Base-by-base conservation (phyloP, 2,888 invertebrate genomes). In the Drosophila prolongata region DNA sequence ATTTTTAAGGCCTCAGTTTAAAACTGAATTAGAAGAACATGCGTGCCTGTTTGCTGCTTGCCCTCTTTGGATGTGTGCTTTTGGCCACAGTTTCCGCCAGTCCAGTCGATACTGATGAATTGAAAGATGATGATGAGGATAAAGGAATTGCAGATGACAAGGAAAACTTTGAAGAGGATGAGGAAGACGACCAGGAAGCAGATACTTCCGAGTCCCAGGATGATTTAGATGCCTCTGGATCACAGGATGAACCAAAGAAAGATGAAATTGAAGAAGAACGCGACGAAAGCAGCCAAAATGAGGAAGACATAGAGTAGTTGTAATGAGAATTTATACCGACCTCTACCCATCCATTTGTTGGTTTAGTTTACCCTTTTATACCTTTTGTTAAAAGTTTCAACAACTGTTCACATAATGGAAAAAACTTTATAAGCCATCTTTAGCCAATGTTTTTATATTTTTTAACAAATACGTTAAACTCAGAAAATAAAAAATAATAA, bases 51-150 rank as follows among this genome's bases (percentile, higher is more conserved):
- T 11, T 86, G 30, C 13, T 84, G 35, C 58, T 84, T 53, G 87
- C 77, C 24, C 65, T 84, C 3, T 83, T 84, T 43, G 89, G 89
- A 42, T 58, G 71, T 40, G 80, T 84, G 61, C 69, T 86, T 3
- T 43, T 84, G 19, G 58, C 80, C 50, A 57, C 62, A 13, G 60
- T 73, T 1, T 60, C 64, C 9, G 75, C 78, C 27, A 38, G 24
- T 27, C 40, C 43, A 6, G 5, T 42, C 43, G 58, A 73, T 2
- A 14, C 42, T 19, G 66, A 73, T 4, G 65, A 65, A 6, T 9
- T 44, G n/a, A n/a, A 24, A 0, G 73, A 49, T 6, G 14, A 1
- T 19, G 43, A 16, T 3, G 62, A 56, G 2, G 42, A 37, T 1
- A n/a, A 62, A 16, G 16, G 27, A 11, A 42, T n/a, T 6, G 54